These are phyloP conservation scores for Arrhamphus sclerolepis DNA, from an alignment of 2,797 vertebrate genomes.

Conservation along the genomic window DNA sequence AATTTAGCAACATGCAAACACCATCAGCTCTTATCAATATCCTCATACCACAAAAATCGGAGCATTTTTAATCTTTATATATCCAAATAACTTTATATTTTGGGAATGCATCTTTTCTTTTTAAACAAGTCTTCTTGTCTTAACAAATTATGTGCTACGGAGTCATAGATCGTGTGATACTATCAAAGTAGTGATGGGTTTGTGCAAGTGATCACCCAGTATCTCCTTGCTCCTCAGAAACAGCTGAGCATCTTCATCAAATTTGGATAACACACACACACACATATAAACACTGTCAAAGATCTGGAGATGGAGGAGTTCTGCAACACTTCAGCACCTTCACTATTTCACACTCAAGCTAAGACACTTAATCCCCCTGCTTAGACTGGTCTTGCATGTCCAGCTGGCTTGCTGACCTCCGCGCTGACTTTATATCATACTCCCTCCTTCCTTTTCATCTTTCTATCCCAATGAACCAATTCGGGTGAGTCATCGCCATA, in stretches of 20 bases:
- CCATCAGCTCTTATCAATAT: conserved; percentile 17
- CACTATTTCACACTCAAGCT: conserved; percentile 49
- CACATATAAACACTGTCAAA: conserved; percentile 6
- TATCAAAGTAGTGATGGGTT: conserved; percentile 15
- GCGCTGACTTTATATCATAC: conserved; percentile 25
- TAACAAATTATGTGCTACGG: conserved; percentile 19
- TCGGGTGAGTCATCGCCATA: conserved; percentile 43
- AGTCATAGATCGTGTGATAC: neutral
- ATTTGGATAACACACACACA: conserved; percentile 26
- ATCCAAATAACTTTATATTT: neutral
- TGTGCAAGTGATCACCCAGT: conserved; percentile 22
- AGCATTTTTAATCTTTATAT: neutral
- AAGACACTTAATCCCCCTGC: conserved; percentile 60
- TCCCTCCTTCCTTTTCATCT: conserved; percentile 39
- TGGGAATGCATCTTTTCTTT: no score
- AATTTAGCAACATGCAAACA: conserved; percentile 45
- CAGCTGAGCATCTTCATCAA: conserved; percentile 32
- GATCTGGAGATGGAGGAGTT: conserved; percentile 65
- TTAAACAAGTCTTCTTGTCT: neutral
- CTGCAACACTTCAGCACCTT: conserved; percentile 46
- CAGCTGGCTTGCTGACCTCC: conserved; percentile 48
- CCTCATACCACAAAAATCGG: neutral
- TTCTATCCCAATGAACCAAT: conserved; percentile 17
- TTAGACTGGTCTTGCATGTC: conserved; percentile 14
- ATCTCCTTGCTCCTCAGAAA: conserved; percentile 18